Evolutionary conservation across 2,113 vertebrate genomes (phyloP).

Genomic region (Tragulus kanchil): DNA sequence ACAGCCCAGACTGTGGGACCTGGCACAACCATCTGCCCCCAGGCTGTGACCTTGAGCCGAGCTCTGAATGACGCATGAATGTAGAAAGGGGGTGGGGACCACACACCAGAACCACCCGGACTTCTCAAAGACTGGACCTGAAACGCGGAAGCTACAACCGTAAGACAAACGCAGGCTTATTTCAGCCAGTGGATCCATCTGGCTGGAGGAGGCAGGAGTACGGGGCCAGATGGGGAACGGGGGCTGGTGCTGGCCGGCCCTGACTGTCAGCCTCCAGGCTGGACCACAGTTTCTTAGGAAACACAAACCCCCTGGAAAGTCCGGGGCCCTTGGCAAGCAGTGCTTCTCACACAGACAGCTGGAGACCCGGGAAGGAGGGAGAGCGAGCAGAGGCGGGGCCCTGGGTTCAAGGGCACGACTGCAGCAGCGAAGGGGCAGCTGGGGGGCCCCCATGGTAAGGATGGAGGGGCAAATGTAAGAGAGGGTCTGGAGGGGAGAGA

Average conservation of each 20-base stretch:
- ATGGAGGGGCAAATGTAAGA: background rate
- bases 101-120: background rate
- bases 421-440: too few species aligned
- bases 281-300: background rate
- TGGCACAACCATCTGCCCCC: background rate
- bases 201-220: background rate
- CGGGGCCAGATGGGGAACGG: too few species aligned
- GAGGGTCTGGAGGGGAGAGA: background rate
- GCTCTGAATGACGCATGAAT: background rate
- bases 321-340: background rate
- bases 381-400: background rate
- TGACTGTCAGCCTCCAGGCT: background rate
- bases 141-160: background rate
- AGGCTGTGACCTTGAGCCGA: background rate
- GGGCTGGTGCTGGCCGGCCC: background rate
- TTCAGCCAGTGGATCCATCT: background rate
- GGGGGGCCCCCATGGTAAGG: accelerated
- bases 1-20: background rate
- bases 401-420: background rate
- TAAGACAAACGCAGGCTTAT: background rate
- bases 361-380: accelerated
- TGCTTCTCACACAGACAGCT: background rate
- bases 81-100: background rate
- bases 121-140: background rate
- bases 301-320: background rate